phyloP scores from a whole-genome alignment of 1,140 invertebrate genomes.

The Phymastichus coffea region DNA sequence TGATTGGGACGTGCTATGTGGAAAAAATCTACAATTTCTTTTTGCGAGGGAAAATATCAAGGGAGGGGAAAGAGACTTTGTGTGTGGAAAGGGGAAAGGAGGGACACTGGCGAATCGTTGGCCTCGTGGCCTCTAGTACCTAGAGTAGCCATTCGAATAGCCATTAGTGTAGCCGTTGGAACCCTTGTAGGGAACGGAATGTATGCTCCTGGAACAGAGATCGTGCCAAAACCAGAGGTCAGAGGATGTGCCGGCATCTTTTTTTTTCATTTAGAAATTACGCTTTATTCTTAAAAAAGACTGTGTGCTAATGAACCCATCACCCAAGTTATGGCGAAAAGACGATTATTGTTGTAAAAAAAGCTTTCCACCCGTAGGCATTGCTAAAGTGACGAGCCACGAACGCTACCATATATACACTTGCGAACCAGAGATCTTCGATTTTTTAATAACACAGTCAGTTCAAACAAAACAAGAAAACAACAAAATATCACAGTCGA shows the following conservation, averaged over 20 bases:
- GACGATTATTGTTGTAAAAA: no score
- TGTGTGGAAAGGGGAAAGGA: not conserved
- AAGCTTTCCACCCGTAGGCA: no score
- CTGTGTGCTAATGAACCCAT: no score
- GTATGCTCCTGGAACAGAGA: conserved; percentile 60
- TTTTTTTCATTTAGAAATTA: conserved; percentile 25
- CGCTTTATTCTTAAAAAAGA: no score
- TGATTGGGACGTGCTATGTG: not conserved
- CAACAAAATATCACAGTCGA: conserved; percentile 21
- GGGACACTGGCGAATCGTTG: conserved; percentile 34
- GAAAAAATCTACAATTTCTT: conserved; percentile 10
- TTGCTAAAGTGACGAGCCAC: no score
- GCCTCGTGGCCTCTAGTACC: conserved; percentile 55
- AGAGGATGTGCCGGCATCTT: conserved; percentile 40
- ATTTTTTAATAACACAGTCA: no score
- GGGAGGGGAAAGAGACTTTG: not conserved
- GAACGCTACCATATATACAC: no score
- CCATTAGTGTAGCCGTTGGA: conserved; percentile 59
- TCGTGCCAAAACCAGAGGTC: conserved; percentile 52
- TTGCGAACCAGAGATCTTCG: no score
- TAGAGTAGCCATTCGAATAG: conserved; percentile 59
- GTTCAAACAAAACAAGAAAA: conserved; percentile 11
- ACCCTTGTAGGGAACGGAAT: conserved; percentile 58
- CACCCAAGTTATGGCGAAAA: no score
- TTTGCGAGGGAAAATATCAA: not conserved